These are phyloP conservation scores for Manacus vitellinus DNA, from an alignment of 2,113 vertebrate species.

Conservation along the genomic window DNA sequence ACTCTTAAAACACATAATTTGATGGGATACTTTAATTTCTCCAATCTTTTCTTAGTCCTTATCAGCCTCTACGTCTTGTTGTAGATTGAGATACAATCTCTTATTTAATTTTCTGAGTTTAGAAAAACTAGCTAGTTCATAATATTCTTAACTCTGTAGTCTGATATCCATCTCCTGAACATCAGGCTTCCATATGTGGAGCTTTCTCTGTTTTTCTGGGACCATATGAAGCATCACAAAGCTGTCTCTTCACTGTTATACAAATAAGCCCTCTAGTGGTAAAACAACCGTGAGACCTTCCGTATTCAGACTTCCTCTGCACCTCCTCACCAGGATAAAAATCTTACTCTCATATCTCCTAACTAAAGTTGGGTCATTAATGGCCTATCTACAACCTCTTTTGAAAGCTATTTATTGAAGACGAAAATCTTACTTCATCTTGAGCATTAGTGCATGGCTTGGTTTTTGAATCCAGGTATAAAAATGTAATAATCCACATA, in stretches of 20 bases:
- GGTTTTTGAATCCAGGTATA: background rate
- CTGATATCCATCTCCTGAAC: background rate
- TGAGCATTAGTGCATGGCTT: background rate
- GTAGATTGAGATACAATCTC: background rate
- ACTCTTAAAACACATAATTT: background rate
- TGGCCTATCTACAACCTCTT: background rate
- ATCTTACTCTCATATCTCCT: background rate
- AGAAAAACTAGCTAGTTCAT: background rate
- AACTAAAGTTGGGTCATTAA: background rate
- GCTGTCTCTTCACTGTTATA: background rate
- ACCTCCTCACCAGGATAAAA: background rate
- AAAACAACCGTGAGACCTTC: background rate
- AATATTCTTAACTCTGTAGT: background rate
- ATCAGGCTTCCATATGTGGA: background rate
- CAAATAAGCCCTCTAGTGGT: slow-evolving; percentile 64
- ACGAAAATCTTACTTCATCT: background rate
- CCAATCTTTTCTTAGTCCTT: background rate
- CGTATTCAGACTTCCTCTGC: background rate
- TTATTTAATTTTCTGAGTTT: background rate
- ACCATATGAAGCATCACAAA: background rate
- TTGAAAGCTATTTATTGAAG: background rate
- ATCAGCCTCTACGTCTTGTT: background rate
- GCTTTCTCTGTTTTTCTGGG: background rate
- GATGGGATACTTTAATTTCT: background rate
- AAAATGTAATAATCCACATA: background rate